Conservation (phyloP, 2,888 invertebrate genomes). For the Brachypalpus laphriformis region DNA sequence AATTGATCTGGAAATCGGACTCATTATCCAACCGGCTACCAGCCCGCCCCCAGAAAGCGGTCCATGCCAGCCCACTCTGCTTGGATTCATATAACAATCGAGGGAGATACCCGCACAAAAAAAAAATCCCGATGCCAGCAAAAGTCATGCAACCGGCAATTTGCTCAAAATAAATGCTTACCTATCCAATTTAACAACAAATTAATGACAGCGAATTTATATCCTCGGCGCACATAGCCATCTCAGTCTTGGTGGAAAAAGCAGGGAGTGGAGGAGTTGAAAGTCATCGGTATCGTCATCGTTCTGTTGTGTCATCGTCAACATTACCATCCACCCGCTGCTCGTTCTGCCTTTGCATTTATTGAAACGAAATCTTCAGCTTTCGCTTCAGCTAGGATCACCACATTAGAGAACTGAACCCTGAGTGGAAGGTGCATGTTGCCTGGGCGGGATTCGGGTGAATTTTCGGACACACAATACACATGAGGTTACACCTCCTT, state of each 20-base stretch:
- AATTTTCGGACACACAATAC: slow-evolving; percentile 74
- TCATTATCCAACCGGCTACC: slow-evolving; percentile 70
- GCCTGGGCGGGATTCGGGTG: slow-evolving; percentile 75
- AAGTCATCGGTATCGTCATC: slow-evolving; percentile 69
- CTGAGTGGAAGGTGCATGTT: slow-evolving; percentile 75
- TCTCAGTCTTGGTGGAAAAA: slow-evolving; percentile 35
- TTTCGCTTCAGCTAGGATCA: slow-evolving; percentile 37
- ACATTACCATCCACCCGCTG: slow-evolving; percentile 67
- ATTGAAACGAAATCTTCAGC: slow-evolving; percentile 28
- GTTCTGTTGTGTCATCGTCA: slow-evolving; percentile 74
- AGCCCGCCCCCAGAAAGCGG: slow-evolving; percentile 64
- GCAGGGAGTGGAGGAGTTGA: slow-evolving; percentile 60
- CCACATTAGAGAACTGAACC: slow-evolving; percentile 19
- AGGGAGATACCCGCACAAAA: not conserved
- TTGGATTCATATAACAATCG: slow-evolving; percentile 11
- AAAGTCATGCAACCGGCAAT: slow-evolving; percentile 74
- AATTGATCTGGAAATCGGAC: slow-evolving; percentile 71
- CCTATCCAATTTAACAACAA: slow-evolving; percentile 77
- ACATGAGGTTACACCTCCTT: slow-evolving; percentile 77
- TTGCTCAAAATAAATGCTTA: slow-evolving; percentile 76
- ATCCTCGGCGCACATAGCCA: slow-evolving; percentile 60
- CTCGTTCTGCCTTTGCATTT: slow-evolving; percentile 39
- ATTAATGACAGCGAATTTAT: slow-evolving; percentile 77
- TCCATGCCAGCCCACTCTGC: slow-evolving; percentile 37
- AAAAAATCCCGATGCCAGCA: slow-evolving; percentile 62